These are phyloP conservation scores for Eospalax fontanierii DNA, from an alignment of 2,797 vertebrate genomes.

Conservation along the genomic window DNA sequence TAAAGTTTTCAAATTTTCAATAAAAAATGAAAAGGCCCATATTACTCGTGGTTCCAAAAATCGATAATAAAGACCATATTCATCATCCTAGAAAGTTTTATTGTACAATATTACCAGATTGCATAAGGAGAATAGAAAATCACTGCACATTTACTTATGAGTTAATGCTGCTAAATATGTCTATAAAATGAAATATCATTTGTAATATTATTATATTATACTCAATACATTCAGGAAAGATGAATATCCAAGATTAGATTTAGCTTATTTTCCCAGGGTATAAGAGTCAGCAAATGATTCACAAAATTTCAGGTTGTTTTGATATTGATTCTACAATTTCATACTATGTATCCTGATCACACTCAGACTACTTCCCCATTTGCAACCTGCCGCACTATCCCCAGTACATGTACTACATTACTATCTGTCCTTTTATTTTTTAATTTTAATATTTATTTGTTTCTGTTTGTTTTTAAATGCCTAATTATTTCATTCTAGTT, in stretches of 20 bases:
- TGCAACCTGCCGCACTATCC: too few relatives aligned
- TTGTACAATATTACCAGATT: not conserved
- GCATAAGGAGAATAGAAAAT: not conserved
- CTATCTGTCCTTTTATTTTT: too few relatives aligned
- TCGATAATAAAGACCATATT: not conserved
- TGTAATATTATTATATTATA: not conserved
- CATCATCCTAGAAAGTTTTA: not conserved
- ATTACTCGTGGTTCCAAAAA: not conserved
- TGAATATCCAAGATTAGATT: constrained; percentile 11
- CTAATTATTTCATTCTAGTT: not conserved
- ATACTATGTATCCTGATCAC: too few relatives aligned
- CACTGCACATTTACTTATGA: constrained; percentile 22
- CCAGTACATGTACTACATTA: too few relatives aligned
- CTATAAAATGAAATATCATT: constrained; percentile 38
- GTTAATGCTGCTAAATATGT: not conserved
- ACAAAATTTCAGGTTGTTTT: not conserved
- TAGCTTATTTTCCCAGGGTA: not conserved
- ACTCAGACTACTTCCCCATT: too few relatives aligned
- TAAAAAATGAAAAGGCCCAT: not conserved
- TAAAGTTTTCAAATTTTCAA: too few relatives aligned
- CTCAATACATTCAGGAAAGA: constrained; percentile 7
- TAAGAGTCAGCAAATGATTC: not conserved
- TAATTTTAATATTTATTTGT: too few relatives aligned
- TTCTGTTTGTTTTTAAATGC: too few relatives aligned
- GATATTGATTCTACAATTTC: too few relatives aligned